Percentiles rank a stretch among this genome's conserved stretches.
Conservation (phyloP, 30 jellyfish, hydroid and myxozoan species). For the Mastigias papua region DNA sequence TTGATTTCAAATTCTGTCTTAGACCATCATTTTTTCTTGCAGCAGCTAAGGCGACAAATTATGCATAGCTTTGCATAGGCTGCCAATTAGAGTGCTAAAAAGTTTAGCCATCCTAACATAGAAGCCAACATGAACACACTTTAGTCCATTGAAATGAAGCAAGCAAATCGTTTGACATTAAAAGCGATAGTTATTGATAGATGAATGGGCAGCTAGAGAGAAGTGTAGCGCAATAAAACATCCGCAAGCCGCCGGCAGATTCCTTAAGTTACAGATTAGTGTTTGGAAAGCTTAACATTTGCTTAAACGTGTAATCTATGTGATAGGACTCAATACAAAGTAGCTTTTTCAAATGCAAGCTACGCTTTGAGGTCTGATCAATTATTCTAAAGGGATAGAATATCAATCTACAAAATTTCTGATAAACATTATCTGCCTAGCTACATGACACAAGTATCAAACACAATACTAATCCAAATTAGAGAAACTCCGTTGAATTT, state of each 20-base stretch:
- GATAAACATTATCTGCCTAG: slow-evolving; percentile 12
- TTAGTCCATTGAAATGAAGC: too few species aligned
- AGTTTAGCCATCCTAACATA: too few species aligned
- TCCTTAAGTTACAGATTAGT: slow-evolving; percentile 3
- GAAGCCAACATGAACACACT: too few species aligned
- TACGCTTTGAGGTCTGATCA: slow-evolving; percentile 20
- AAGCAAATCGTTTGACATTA: too few species aligned
- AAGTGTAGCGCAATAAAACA: not conserved
- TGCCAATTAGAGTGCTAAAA: too few species aligned
- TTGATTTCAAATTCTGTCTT: too few species aligned
- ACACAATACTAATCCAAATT: slow-evolving; percentile 51
- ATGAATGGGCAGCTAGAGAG: not conserved
- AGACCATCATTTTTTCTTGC: too few species aligned
- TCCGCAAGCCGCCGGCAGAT: not conserved
- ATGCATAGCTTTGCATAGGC: too few species aligned
- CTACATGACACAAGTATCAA: slow-evolving; percentile 29
- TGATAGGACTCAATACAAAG: slow-evolving; percentile 14
- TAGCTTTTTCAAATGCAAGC: slow-evolving; percentile 27
- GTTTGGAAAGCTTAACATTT: not conserved
- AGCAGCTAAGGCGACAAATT: too few species aligned
- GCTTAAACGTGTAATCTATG: slow-evolving; percentile 1
- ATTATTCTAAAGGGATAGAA: slow-evolving; percentile 44
- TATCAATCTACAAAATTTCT: slow-evolving; percentile 17
- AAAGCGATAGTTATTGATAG: too few species aligned
- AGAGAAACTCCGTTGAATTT: slow-evolving; percentile 41